Evolutionary conservation across 2,797 vertebrate species (phyloP), one percentile per base, ranked within the genome.

Genomic region (Chaetodon trifasciatus): DNA sequence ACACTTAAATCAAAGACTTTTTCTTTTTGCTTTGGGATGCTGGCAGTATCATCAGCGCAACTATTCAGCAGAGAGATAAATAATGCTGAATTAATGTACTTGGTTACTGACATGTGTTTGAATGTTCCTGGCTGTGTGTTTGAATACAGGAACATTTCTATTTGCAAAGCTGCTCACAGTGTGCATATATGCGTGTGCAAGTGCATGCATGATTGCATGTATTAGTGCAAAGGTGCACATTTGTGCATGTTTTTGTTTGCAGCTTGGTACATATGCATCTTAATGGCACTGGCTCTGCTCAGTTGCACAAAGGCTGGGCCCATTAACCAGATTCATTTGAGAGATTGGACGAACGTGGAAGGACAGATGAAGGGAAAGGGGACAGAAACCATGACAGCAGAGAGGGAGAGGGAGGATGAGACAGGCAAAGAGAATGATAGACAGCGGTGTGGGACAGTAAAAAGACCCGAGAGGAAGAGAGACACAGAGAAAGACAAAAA

Each of bases 271-370:
- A 1, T 12, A 70, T 70, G 71, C 70, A 84, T 89, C 78, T 87
- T 55, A 42, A 61, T 24, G n/a, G 37, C 56, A 7, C 53, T 72
- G n/a, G 24, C 64, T 56, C 73, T 60, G 76, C 73, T 70, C 23
- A 12, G 86, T 42, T 73, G 63, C 78, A 74, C 73, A 81, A 75
- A 78, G 76, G 53, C 83, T 12, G 35, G 62, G 49, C 17, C 88
- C 85, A 92, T 93, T 93, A 91, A 76, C 52, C 44, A 72, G 83
- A 92, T 92, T 90, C 73, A 89, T 86, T 83, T 85, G 63, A 60
- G 76, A 80, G 84, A 89, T 78, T 88, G 88, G 74, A 89, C 73
- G 72, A 76, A 81, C 6, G 50, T 79, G 58, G 57, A 86, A 82
- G 77, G 78, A 68, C 78, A 40, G 83, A 88, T 84, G 68, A 79